Percentiles rank a stretch among this genome's conserved stretches.
phyloP scores from a whole-genome alignment of 2,113 vertebrate species.

The Atlantisia rogersi region DNA sequence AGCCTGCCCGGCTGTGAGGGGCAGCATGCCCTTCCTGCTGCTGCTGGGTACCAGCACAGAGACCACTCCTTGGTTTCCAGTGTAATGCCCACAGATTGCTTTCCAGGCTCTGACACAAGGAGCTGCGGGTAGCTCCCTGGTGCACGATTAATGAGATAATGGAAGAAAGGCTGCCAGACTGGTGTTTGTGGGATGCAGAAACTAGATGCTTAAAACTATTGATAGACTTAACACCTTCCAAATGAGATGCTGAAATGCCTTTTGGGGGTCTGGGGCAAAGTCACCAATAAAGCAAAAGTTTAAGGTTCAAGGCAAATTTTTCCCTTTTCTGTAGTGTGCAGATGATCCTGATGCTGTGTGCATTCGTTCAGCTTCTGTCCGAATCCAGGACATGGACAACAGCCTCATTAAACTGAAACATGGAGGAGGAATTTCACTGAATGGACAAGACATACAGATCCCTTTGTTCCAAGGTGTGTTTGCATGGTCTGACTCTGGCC shows the following conservation, averaged over 20 bases:
- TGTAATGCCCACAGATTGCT: background rate
- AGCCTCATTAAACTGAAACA: slow-evolving; percentile 91
- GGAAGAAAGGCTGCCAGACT: background rate
- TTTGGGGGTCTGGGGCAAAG: background rate
- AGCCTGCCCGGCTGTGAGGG: background rate
- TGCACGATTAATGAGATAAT: background rate
- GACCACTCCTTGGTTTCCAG: accelerated
- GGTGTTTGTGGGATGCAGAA: background rate
- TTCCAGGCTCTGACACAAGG: background rate
- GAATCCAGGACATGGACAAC: slow-evolving; percentile 78
- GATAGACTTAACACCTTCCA: background rate
- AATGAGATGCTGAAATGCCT: background rate
- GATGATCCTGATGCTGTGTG: slow-evolving; percentile 93
- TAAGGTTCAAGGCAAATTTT: background rate
- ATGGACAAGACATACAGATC: slow-evolving; percentile 88
- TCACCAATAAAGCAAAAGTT: background rate
- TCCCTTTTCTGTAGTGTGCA: slow-evolving; percentile 83
- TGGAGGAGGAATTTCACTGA: slow-evolving; percentile 87
- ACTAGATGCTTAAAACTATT: background rate
- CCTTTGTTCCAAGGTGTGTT: slow-evolving; percentile 87
- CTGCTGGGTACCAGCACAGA: accelerated
- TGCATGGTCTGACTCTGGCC: background rate
- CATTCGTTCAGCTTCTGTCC: slow-evolving; percentile 85
- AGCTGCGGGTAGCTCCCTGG: background rate
- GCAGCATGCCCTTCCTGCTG: background rate